Evolutionary conservation across 1,140 invertebrate genomes (phyloP).

Genomic region (Hypothenemus hampei): DNA sequence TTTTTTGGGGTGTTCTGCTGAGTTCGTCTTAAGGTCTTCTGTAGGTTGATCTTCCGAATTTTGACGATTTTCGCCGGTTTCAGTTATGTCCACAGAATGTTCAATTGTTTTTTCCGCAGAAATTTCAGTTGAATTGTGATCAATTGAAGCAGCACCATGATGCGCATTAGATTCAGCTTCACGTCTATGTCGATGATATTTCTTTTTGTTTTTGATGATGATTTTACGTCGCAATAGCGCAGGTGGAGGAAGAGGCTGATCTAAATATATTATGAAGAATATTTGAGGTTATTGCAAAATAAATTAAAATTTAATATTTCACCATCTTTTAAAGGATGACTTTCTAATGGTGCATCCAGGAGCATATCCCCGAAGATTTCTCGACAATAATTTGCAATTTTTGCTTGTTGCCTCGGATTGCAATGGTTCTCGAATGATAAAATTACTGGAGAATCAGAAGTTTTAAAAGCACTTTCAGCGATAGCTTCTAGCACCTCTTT

Average conservation of each 20-base stretch:
- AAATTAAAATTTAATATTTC: not conserved
- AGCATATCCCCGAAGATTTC: slow-evolving; percentile 95
- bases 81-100: not conserved
- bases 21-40: not conserved
- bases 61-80: not conserved
- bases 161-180: slow-evolving; percentile 40
- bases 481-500: slow-evolving; percentile 97
- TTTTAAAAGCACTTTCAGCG: slow-evolving; percentile 96
- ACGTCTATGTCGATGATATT: slow-evolving; percentile 80
- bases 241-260: slow-evolving; percentile 81
- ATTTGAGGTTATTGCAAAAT: not conserved
- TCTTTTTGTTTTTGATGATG: slow-evolving; percentile 98
- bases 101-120: not conserved
- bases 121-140: not conserved
- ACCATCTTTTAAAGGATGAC: slow-evolving; percentile 47
- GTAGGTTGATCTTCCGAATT: not conserved
- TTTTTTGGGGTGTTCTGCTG: not conserved
- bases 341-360: slow-evolving; percentile 81
- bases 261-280: not conserved
- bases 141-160: not conserved
- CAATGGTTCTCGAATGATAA: slow-evolving; percentile 99
- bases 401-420: slow-evolving; percentile 92
- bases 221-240: slow-evolving; percentile 83
- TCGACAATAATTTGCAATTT: slow-evolving; percentile 94
- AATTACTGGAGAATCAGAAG: slow-evolving; percentile 92